phyloP scores from a whole-genome alignment of 2,113 vertebrate species.

The Rana temporaria region DNA sequence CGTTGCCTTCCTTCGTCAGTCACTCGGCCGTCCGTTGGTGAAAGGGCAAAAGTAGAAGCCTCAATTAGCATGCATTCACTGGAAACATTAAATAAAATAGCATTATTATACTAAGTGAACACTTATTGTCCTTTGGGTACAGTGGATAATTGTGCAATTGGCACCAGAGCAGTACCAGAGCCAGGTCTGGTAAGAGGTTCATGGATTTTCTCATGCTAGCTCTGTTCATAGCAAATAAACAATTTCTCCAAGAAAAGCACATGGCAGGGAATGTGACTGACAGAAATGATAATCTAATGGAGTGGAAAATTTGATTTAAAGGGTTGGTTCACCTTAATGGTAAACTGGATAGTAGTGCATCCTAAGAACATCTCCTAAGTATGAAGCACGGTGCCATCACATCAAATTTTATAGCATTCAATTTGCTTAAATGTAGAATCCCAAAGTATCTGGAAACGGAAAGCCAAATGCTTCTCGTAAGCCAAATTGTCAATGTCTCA shows the following conservation, averaged over 20 bases:
- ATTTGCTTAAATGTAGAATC: too few relatives aligned
- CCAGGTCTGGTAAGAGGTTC: not conserved
- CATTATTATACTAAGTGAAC: conserved; percentile 3
- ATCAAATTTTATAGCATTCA: too few relatives aligned
- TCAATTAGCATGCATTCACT: conserved; percentile 18
- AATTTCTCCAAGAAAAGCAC: not conserved
- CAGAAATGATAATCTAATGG: not conserved
- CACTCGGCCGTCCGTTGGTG: not conserved
- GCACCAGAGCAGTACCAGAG: conserved; percentile 7
- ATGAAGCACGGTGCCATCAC: too few relatives aligned
- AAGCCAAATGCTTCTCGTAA: too few relatives aligned
- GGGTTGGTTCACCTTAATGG: too few relatives aligned
- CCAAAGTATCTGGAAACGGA: too few relatives aligned
- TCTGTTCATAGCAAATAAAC: not conserved
- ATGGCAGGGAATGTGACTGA: conserved; percentile 2
- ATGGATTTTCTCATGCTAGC: not conserved
- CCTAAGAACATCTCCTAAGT: too few relatives aligned
- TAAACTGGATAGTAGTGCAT: too few relatives aligned
- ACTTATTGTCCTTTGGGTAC: conserved; percentile 7
- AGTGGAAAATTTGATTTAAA: not conserved
- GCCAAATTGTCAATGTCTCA: too few relatives aligned
- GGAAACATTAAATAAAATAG: conserved; percentile 2
- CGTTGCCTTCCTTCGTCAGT: not conserved
- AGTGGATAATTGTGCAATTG: conserved; percentile 14
- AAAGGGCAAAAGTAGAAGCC: conserved; percentile 9